Percentiles rank a stretch among this genome's conserved stretches.
These are phyloP conservation scores for Craterocephalus amniculus DNA, from an alignment of 2,797 vertebrate species.

Conservation along the genomic window DNA sequence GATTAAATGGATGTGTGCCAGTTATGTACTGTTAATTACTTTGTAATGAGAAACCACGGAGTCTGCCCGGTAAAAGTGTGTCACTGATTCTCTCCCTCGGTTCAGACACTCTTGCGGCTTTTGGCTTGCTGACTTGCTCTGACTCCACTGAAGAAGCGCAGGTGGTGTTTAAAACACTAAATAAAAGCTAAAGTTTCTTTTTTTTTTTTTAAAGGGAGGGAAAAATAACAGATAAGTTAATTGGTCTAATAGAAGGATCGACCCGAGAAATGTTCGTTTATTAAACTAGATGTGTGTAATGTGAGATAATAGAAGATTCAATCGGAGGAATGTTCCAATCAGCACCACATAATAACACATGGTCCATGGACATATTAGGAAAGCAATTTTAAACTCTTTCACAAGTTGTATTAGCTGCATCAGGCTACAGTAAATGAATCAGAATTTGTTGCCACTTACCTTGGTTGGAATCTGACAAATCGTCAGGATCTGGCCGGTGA, in stretches of 20 bases:
- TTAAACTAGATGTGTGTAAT: slow-evolving; percentile 6
- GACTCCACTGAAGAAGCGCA: slow-evolving; percentile 54
- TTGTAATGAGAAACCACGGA: slow-evolving; percentile 66
- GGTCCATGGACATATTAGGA: neutral
- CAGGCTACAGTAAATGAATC: slow-evolving; percentile 29
- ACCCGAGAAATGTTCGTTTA: slow-evolving; percentile 1
- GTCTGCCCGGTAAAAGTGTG: slow-evolving; percentile 46
- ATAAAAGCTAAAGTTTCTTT: slow-evolving; percentile 15
- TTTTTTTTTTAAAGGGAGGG: no score
- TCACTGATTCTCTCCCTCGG: slow-evolving; percentile 36
- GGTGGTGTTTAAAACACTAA: slow-evolving; percentile 56
- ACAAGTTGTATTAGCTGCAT: slow-evolving; percentile 12
- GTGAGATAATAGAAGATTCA: slow-evolving; percentile 18
- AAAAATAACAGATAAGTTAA: neutral
- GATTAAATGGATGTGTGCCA: slow-evolving; percentile 74
- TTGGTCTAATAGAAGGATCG: neutral
- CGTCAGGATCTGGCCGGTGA: slow-evolving; percentile 39
- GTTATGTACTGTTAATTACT: slow-evolving; percentile 77
- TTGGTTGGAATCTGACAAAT: slow-evolving; percentile 22
- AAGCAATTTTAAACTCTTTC: slow-evolving; percentile 37
- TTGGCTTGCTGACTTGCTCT: slow-evolving; percentile 58
- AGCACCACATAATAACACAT: neutral
- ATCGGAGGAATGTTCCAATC: slow-evolving; percentile 18
- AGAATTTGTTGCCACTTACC: slow-evolving; percentile 61
- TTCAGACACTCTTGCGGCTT: slow-evolving; percentile 54